Evolutionary conservation across 2,888 invertebrate genomes (phyloP).

Genomic region (Meteorus cinctellus): DNA sequence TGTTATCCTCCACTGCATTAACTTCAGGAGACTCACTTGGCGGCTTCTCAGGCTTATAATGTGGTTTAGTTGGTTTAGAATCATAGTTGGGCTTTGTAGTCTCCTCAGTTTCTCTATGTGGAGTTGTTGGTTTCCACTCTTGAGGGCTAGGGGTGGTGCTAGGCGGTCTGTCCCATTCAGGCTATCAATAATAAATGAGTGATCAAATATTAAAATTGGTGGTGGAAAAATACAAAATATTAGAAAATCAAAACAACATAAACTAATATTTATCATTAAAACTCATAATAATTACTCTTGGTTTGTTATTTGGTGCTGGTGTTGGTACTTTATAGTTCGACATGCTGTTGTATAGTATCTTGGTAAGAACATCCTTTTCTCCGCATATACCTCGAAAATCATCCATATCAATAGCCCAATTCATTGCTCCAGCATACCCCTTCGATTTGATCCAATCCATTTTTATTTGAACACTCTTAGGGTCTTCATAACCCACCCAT

Average conservation of each 20-base stretch:
- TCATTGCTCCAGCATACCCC: slow-evolving; percentile 92
- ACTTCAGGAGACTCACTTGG: slow-evolving; percentile 64
- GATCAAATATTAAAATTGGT: slow-evolving; percentile 4
- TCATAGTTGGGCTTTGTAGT: slow-evolving; percentile 50
- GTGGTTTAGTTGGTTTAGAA: slow-evolving; percentile 52
- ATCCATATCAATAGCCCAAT: slow-evolving; percentile 95
- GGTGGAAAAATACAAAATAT: not conserved
- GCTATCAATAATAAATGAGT: slow-evolving; percentile 73
- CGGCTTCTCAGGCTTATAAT: slow-evolving; percentile 41
- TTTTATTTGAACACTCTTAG: slow-evolving; percentile 87
- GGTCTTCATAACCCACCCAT: slow-evolving; percentile 94
- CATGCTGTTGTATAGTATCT: slow-evolving; percentile 84
- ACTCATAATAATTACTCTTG: slow-evolving; percentile 76
- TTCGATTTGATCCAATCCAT: slow-evolving; percentile 90
- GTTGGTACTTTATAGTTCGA: slow-evolving; percentile 79
- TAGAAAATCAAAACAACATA: not conserved
- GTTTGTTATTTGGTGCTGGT: slow-evolving; percentile 79
- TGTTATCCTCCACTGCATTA: slow-evolving; percentile 67
- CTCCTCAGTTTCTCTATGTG: slow-evolving; percentile 56
- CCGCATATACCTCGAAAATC: slow-evolving; percentile 91
- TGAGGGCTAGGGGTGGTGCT: slow-evolving; percentile 76
- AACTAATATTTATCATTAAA: not conserved
- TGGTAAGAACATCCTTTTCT: slow-evolving; percentile 82
- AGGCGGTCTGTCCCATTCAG: slow-evolving; percentile 88
- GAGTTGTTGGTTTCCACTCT: slow-evolving; percentile 40